Evolutionary conservation across 2,888 invertebrate genomes (phyloP).

Genomic region (Drosophila kanekoi): DNA sequence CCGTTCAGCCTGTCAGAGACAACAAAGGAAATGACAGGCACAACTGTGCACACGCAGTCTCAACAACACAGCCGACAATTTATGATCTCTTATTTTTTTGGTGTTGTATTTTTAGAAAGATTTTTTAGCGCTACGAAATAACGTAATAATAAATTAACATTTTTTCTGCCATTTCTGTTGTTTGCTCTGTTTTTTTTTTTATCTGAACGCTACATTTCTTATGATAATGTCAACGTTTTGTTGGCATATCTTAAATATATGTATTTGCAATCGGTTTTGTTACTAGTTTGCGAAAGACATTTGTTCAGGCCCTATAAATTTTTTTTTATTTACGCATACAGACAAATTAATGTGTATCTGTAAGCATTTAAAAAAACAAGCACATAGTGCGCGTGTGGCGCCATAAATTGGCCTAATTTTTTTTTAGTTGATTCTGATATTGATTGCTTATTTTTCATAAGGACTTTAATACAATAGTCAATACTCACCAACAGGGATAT

Average conservation of each 20-base stretch:
- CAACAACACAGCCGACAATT: constrained; percentile 46
- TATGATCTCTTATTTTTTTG: constrained; percentile 59
- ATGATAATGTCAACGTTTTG: constrained; percentile 65
- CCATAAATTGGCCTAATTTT: constrained; percentile 54
- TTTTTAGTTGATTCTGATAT: constrained; percentile 67
- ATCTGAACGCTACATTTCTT: constrained; percentile 55
- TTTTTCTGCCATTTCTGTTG: constrained; percentile 47
- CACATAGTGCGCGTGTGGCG: constrained; percentile 23
- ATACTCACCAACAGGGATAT: constrained; percentile 12
- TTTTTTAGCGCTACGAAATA: constrained; percentile 58
- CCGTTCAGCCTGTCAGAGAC: constrained; percentile 62
- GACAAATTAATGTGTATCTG: background rate
- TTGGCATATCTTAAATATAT: constrained; percentile 38
- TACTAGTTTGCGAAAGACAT: constrained; percentile 45
- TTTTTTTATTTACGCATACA: constrained; percentile 17
- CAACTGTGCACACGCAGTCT: constrained; percentile 18
- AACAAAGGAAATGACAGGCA: constrained; percentile 58
- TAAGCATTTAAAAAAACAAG: background rate
- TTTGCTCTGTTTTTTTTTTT: constrained; percentile 42
- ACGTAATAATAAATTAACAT: constrained; percentile 65
- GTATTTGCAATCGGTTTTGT: constrained; percentile 67
- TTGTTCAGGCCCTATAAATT: constrained; percentile 42
- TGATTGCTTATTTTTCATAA: constrained; percentile 69
- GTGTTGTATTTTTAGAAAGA: constrained; percentile 55
- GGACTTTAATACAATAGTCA: constrained; percentile 43